A percentile compares a stretch with the other conserved stretches of the same genome.
Evolutionary conservation across 2,888 invertebrate species (phyloP).

Genomic region (Unio delphinus): DNA sequence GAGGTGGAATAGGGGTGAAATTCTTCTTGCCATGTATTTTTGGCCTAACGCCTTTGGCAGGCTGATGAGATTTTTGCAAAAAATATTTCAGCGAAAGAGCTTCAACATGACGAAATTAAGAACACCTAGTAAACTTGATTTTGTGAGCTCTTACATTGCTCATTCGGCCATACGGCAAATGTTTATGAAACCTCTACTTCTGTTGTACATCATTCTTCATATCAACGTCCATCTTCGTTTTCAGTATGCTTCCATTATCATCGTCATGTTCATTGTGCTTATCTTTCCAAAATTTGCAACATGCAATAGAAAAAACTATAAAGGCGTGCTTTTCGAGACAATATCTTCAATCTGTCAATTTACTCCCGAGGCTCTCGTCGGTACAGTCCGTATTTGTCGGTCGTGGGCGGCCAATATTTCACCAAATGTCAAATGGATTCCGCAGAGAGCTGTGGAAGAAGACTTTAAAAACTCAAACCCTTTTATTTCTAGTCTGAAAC

Average conservation of each 20-base stretch:
- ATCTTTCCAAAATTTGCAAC: conserved; percentile 63
- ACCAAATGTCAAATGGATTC: conserved; percentile 58
- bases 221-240: conserved; percentile 50
- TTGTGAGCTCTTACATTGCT: conserved; percentile 59
- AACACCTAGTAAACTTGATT: conserved; percentile 56
- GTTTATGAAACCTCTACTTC: conserved; percentile 61
- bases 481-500: conserved; percentile 55
- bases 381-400: conserved; percentile 55
- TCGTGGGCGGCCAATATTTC: conserved; percentile 57
- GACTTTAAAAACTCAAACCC: conserved; percentile 60
- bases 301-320: conserved; percentile 54
- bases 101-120: conserved; percentile 56
- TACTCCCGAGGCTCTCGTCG: conserved; percentile 62
- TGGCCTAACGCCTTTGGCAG: conserved; percentile 56
- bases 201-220: conserved; percentile 56
- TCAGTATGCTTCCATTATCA: conserved; percentile 53
- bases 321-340: conserved; percentile 56
- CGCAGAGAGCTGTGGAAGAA: conserved; percentile 61
- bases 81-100: conserved; percentile 47
- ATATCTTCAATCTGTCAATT: conserved; percentile 62
- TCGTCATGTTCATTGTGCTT: conserved; percentile 58
- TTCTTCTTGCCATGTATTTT: conserved; percentile 60
- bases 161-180: conserved; percentile 60
- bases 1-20: conserved; percentile 63
- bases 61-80: conserved; percentile 55